These are phyloP conservation scores for Galago senegalensis DNA, from an alignment of 2,797 vertebrate species.

Conservation along the genomic window DNA sequence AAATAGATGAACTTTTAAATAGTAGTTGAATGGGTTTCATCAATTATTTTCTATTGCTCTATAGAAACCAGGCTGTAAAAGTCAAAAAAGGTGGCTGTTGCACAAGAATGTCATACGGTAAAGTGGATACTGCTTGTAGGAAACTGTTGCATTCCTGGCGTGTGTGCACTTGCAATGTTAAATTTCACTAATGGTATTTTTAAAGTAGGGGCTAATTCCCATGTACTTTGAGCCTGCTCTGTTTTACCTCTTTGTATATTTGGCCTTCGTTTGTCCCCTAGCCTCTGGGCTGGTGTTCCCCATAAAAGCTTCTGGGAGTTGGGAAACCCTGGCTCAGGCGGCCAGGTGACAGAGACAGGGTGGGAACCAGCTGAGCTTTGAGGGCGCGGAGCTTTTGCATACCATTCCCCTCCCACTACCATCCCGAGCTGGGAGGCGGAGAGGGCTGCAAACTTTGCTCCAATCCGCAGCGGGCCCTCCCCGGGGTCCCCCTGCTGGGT, in stretches of 20 bases:
- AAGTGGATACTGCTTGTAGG: neutral
- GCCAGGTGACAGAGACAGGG: constrained; percentile 66
- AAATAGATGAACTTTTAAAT: neutral
- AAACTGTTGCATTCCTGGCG: constrained; percentile 29
- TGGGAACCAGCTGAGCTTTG: neutral
- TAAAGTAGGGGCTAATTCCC: neutral
- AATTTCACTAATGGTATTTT: constrained; percentile 34
- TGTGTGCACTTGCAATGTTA: constrained; percentile 20
- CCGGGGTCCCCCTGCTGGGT: constrained; percentile 75
- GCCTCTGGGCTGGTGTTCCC: neutral
- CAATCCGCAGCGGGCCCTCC: constrained; percentile 79
- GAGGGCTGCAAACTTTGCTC: constrained; percentile 84
- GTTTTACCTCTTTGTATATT: neutral
- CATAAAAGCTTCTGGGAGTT: neutral
- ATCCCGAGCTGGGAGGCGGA: constrained; percentile 48
- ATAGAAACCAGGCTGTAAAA: neutral
- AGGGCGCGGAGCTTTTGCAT: constrained; percentile 46
- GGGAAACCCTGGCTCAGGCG: neutral
- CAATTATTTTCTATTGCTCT: neutral
- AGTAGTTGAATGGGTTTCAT: neutral
- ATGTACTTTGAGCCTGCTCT: neutral
- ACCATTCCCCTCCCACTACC: constrained; percentile 76
- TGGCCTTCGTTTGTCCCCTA: neutral
- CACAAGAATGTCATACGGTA: neutral
- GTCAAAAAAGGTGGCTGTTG: neutral